Evolutionary conservation across 64 coral and sea anemone species (phyloP).

Genomic region (Stylophora pistillata): DNA sequence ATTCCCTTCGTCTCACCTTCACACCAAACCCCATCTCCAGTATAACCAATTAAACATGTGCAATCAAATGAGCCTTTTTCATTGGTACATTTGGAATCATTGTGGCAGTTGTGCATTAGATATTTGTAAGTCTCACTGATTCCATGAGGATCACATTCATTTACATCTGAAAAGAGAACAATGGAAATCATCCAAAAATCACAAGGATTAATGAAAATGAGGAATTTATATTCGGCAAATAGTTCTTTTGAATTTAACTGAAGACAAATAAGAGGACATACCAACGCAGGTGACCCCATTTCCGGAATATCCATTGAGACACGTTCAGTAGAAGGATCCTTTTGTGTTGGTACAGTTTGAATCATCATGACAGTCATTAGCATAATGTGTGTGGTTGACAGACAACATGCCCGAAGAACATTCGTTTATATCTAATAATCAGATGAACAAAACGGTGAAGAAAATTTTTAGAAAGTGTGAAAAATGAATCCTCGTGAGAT

Average conservation of each 20-base stretch:
- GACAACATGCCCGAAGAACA: constrained; percentile 35
- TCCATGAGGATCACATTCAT: constrained; percentile 60
- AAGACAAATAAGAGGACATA: constrained; percentile 36
- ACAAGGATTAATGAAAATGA: too few species aligned
- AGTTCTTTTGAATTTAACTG: too few species aligned
- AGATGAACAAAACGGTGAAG: background rate
- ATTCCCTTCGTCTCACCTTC: constrained; percentile 28
- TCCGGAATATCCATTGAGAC: constrained; percentile 80
- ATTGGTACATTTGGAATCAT: constrained; percentile 62
- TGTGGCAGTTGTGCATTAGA: constrained; percentile 77
- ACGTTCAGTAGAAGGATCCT: constrained; percentile 79
- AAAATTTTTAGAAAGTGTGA: too few species aligned
- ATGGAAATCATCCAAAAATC: background rate
- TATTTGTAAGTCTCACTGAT: constrained; percentile 67
- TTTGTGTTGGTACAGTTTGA: constrained; percentile 79
- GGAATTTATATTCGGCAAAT: too few species aligned
- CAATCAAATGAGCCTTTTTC: constrained; percentile 68
- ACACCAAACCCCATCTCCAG: constrained; percentile 68
- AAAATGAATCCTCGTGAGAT: too few species aligned
- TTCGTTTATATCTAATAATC: constrained; percentile 58
- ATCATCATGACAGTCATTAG: constrained; percentile 70
- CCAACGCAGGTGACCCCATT: constrained; percentile 77
- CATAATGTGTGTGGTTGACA: constrained; percentile 52
- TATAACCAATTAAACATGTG: constrained; percentile 61
- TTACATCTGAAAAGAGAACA: constrained; percentile 49